Evolutionary conservation across 2,888 invertebrate genomes (phyloP), one percentile per base, ranked within the genome.

Genomic region (Cephus rjabovi): DNA sequence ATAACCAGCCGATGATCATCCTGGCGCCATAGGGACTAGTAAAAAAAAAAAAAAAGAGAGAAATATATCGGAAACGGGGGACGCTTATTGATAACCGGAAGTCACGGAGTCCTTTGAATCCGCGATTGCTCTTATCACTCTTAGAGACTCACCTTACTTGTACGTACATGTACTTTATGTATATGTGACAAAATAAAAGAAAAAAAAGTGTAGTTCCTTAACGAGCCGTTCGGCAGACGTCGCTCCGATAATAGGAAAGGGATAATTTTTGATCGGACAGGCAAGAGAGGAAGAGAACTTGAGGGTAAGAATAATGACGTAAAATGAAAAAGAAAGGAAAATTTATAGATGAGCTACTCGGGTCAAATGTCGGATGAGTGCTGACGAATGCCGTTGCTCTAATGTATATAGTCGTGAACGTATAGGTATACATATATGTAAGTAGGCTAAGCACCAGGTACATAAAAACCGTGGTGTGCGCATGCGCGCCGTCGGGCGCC

Each of bases 321-420:
- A 30, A 71, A 76, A 37, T 15, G 31, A 3, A n/a, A 68, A 69
- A 68, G n/a, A 75, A 31, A 75, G 15, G 23, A 56, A 56, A 23
- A 56, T 56, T 56, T 6, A 15, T 56, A 23, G 40, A 15, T 23
- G 40, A 56, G 40, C 40, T 23, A 6, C 23, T 56, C 40, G 23
- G 40, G 40, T 56, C 40, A 9, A 56, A 23, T 56, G 40, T 56
- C 15, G 56, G 31, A 75, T 37, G 40, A 75, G 40, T 37, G n/a
- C 31, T 33, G 40, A 75, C 33, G 23, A 84, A 87, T 81, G 84
- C 85, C 86, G 87, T 87, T 88, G 86, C 86, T 89, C 86, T 84
- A 86, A 87, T 88, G 86, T 89, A 89, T 85, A 87, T 88, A 89
- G 85, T 85, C 86, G 85, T 87, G 87, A 86, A 85, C 78, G 81